Evolutionary conservation across 1,140 invertebrate species (phyloP).

Genomic region (Drosophila nigromelanica): DNA sequence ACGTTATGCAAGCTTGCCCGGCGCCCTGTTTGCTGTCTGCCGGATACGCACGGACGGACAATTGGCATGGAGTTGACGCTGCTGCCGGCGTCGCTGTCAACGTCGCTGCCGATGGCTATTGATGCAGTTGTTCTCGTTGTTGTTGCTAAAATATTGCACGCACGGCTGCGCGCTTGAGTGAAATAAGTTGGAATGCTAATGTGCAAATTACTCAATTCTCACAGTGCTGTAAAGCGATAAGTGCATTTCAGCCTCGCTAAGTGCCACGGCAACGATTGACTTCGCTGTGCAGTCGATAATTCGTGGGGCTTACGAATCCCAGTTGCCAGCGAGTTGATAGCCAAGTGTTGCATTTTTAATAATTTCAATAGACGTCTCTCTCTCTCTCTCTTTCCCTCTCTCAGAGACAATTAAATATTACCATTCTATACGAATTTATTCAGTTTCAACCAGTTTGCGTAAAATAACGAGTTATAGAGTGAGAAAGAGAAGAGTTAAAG

Average conservation of each 20-base stretch:
- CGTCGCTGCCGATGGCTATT: not conserved
- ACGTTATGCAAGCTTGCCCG: constrained; percentile 42
- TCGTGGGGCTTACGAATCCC: not conserved
- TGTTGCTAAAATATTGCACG: constrained; percentile 65
- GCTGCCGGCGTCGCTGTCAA: constrained; percentile 5
- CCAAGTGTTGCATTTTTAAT: too few relatives aligned
- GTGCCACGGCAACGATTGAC: constrained; percentile 1
- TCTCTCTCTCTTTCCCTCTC: too few relatives aligned
- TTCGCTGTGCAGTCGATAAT: constrained; percentile 11
- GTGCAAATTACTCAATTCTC: not conserved
- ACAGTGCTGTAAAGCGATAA: constrained; percentile 8
- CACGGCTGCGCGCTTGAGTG: constrained; percentile 63
- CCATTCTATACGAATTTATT: too few relatives aligned
- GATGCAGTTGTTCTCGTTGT: constrained; percentile 27
- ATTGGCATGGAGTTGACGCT: constrained; percentile 58
- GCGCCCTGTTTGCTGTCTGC: constrained; percentile 47
- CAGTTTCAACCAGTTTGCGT: too few relatives aligned
- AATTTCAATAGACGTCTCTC: too few relatives aligned
- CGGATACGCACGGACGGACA: constrained; percentile 53
- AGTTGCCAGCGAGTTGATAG: not conserved
- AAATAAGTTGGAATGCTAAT: constrained; percentile 77
- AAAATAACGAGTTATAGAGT: too few relatives aligned
- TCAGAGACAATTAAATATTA: too few relatives aligned
- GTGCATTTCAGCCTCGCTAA: constrained; percentile 29
- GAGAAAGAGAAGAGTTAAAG: too few relatives aligned